Evolutionary conservation across 2,113 vertebrate species (phyloP), one percentile per base, ranked within the genome.

Genomic region (Heliornis fulica): DNA sequence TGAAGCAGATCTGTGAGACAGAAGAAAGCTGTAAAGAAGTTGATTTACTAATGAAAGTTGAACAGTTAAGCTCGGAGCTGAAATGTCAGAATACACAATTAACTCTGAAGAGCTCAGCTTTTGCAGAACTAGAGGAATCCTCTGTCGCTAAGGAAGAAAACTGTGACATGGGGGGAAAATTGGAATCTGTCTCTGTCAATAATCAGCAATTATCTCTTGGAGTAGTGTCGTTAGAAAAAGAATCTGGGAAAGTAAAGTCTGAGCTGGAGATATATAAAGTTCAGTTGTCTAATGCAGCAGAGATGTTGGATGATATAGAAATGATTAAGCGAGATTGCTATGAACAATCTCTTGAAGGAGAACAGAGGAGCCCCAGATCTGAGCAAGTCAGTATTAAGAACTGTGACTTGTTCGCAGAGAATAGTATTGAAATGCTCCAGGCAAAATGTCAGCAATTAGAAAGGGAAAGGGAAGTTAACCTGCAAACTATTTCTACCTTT

Each of bases 281-380:
- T 77, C 97, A 97, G 61, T 90, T 91, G 10, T 77, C 96, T 50
- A 96, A 97, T 89, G 91, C 96, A 77, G 94, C 97, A 82, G 96
- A 97, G 71, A 87, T 92, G 69, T 56, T 97, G 43, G 97, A 97
- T 54, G 91, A 93, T 56, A 77, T 98, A 75, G 96, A 98, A 89
- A 95, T 97, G 83, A 50, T 87, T 36, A 98, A 97, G 63, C 93
- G 91, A 41, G 96, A 92, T 31, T 98, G 97, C 97, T 96, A 97
- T n/a, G 98, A 98, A 68, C 98, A 96, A 54, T 98, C 98, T 96
- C 95, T 98, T 89, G 98, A 98, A 97, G 98, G 97, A 6, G 97
- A 98, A 83, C 16, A 97, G 43, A 97, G 82, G 83, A 97, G 97
- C 64, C 91, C 96, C 40, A 97, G 97, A 76, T 98, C 97, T 13